Base-by-base conservation (phyloP, 2,797 vertebrate genomes). In the Miichthys miiuy region DNA sequence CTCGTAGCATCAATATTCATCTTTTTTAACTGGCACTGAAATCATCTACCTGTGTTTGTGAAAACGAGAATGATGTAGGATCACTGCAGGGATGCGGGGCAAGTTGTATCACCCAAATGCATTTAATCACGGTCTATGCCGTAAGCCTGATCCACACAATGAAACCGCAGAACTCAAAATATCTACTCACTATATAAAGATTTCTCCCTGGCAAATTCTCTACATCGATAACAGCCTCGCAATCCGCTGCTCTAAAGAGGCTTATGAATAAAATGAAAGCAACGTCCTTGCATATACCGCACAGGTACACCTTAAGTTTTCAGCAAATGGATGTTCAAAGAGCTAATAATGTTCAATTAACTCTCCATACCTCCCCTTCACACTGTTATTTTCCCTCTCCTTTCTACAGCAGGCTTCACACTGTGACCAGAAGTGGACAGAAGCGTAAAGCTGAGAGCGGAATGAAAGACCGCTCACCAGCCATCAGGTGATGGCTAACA, bases 401-500 rank as follows among this genome's bases (percentile, higher is more conserved):
- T 65, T 54, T 78, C 44, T 54, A 58, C 67, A 82, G 76, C n/a
- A 5, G 79, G 71, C 38, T 50, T 75, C 86, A 82, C 82, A 80
- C 81, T 84, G 88, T 52, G 82, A 66, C 72, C 68, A 68, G 76
- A 72, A 81, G 73, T 78, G 76, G 83, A 84, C 30, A 17, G 79
- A 83, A 70, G 73, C 68, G 86, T 56, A 63, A 82, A 75, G 78
- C 80, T 75, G 81, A 72, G 84, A 82, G 80, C 68, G 23, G 72
- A 86, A 89, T 87, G 72, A 89, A 83, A 89, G 74, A 54, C 55
- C 12, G 54, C 80, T 87, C 81, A 46, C 51, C 77, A 76, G 73
- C 77, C 67, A 83, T 88, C 85, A 91, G 89, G 88, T 90, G 85
- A 89, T 41, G 71, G 75, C 89, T 87, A 90, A 89, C 84, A 87